Conservation (phyloP, 1,140 invertebrate genomes). For the Cataglyphis hispanica region DNA sequence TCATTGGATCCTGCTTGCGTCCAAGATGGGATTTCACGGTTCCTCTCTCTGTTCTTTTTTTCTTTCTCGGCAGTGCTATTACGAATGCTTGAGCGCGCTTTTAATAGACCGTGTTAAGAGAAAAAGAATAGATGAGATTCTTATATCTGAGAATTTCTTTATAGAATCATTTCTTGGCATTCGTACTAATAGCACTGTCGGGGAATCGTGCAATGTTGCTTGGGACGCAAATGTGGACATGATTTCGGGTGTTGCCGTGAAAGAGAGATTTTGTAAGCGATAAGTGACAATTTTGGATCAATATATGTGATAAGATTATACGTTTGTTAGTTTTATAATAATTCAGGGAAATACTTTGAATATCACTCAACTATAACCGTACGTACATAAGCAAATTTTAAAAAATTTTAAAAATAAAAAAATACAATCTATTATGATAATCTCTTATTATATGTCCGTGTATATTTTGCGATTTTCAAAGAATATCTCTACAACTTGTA, state of each 20-base stretch:
- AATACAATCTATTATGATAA: neutral
- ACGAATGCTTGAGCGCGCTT: neutral
- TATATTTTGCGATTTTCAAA: neutral
- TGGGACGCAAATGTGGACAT: neutral
- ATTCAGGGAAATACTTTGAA: too few species aligned
- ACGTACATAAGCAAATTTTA: too few species aligned
- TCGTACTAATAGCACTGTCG: constrained; percentile 10
- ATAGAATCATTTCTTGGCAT: neutral
- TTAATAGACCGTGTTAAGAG: neutral
- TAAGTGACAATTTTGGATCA: constrained; percentile 13
- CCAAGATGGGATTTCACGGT: neutral
- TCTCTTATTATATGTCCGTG: neutral
- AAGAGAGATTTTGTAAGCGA: constrained; percentile 31
- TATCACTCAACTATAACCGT: too few species aligned
- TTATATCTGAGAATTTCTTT: neutral
- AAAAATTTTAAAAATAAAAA: too few species aligned
- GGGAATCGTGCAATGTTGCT: constrained; percentile 20
- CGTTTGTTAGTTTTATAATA: neutral
- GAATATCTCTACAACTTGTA: neutral
- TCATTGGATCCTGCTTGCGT: neutral
- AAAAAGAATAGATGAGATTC: neutral
- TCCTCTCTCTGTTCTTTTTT: neutral
- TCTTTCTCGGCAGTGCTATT: constrained; percentile 10
- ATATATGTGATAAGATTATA: neutral
- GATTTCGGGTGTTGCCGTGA: neutral